Evolutionary conservation across 2,113 vertebrate species (phyloP).

Genomic region (Pituophis catenifer): DNA sequence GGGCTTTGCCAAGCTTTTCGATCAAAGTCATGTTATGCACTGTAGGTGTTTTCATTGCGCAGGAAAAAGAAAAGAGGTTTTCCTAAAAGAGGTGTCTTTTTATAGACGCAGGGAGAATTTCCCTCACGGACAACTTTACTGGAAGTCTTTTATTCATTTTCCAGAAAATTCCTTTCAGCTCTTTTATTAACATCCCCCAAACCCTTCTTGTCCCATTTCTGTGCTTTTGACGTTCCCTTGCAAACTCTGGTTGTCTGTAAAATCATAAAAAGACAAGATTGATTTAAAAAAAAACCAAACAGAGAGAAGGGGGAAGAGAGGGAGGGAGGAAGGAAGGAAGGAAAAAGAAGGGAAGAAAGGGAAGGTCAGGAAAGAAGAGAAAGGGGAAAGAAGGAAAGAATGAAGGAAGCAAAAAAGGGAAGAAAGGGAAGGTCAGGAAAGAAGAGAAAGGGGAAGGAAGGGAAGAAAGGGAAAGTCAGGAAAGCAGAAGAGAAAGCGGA

Average conservation of each 20-base stretch:
- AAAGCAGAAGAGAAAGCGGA: too few relatives aligned
- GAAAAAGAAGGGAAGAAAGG: too few relatives aligned
- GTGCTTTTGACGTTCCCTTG: neutral
- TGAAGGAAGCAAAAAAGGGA: too few relatives aligned
- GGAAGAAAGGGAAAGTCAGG: too few relatives aligned
- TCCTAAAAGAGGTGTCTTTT: neutral
- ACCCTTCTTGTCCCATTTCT: neutral
- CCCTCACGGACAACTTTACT: too few relatives aligned
- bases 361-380: too few relatives aligned
- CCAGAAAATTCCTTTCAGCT: neutral
- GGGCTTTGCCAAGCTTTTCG: neutral
- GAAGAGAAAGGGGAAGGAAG: too few relatives aligned
- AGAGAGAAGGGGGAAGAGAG: too few relatives aligned
- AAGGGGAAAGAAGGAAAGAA: too few relatives aligned
- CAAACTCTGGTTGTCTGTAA: neutral
- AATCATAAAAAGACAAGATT: neutral
- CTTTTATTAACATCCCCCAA: neutral
- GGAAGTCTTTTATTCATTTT: neutral
- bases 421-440: too few relatives aligned
- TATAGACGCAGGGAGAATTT: neutral
- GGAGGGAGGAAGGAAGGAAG: too few relatives aligned
- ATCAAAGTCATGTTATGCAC: neutral
- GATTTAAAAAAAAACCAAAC: neutral
- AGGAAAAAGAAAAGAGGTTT: neutral
- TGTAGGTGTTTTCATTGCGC: neutral